Percentiles rank a stretch among this genome's conserved stretches.
Evolutionary conservation across 2,113 vertebrate species (phyloP).

Genomic region (Rhea pennata): DNA sequence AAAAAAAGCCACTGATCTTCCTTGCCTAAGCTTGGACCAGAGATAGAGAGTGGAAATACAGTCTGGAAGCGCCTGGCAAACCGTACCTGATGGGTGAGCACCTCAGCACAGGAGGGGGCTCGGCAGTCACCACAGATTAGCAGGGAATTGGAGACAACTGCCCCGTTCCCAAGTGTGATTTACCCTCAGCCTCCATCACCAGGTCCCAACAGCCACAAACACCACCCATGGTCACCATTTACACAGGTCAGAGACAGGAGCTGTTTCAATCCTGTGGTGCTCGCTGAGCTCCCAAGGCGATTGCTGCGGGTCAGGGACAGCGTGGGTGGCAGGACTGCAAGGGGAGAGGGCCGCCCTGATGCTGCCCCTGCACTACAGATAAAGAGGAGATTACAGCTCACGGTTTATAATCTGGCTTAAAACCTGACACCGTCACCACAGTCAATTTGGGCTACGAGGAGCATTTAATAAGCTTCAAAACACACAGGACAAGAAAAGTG

Average conservation of each 20-base stretch:
- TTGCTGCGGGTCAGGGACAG: not conserved
- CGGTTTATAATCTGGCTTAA: constrained; percentile 46
- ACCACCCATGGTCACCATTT: not conserved
- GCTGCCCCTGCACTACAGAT: not conserved
- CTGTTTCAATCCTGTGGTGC: not conserved
- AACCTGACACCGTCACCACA: constrained; percentile 29
- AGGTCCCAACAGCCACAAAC: not conserved
- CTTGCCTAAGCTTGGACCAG: not conserved
- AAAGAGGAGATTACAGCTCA: constrained; percentile 53
- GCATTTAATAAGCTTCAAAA: constrained; percentile 54
- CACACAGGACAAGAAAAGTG: not conserved
- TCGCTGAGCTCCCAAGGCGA: not conserved
- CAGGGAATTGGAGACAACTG: accelerated
- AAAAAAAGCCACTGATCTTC: not conserved
- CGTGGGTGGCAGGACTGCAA: not conserved
- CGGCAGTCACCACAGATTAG: not conserved
- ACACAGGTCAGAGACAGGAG: not conserved
- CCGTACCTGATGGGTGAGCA: not conserved
- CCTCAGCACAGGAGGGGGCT: accelerated
- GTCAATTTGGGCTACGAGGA: constrained; percentile 45
- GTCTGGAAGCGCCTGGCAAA: not conserved
- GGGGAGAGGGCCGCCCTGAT: not conserved
- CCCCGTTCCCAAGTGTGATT: not conserved
- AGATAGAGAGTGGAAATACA: not conserved
- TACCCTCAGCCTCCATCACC: not conserved